Evolutionary conservation across 37 sponge, comb jelly and placozoan genomes (phyloP), one percentile per base, ranked within the genome.

Genomic region (Ianthella basta): DNA sequence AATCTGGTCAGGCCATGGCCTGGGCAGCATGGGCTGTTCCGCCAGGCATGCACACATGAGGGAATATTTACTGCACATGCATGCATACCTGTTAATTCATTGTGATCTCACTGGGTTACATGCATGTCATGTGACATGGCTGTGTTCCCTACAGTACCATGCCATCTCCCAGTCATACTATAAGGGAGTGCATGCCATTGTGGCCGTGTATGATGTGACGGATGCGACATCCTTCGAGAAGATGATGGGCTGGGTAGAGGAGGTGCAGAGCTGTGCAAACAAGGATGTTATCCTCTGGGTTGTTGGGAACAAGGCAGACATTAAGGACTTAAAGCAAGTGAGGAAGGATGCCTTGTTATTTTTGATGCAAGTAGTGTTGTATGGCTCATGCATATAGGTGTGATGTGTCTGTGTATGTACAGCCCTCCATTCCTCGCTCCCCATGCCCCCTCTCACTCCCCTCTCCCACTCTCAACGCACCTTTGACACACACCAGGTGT

Each of bases 401-500:
- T 23, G 20, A 59, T 81, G 82, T 20, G 8, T 18, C 27, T 15
- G 24, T 38, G 15, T 39, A 25, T 68, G n/a, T n/a, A n/a, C n/a
- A n/a, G n/a, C n/a, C n/a, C n/a, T n/a, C n/a, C n/a, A n/a, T 16
- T 83, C 21, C 29, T 2, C 2, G 29, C 25, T 27, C 6, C 0
- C 2, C 23, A 18, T 29, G 29, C 14, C 23, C 25, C 56, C 19
- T 81, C 15, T 32, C 60, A 25, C 59, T 59, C 6, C 38, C 21
- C 10, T 15, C 24, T n/a, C n/a, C n/a, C n/a, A n/a, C n/a, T n/a
- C n/a, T n/a, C n/a, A n/a, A n/a, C n/a, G n/a, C n/a, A 13, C 32
- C 56, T 30, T 0, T 15, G 21, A 15, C 20, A 39, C 53, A 18
- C 24, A 56, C 55, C 55, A 95, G 96, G 96, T 95, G 1, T 6